Evolutionary conservation across 2,113 vertebrate genomes (phyloP), one percentile per base, ranked within the genome.

Genomic region (Triplophysa tibetana): DNA sequence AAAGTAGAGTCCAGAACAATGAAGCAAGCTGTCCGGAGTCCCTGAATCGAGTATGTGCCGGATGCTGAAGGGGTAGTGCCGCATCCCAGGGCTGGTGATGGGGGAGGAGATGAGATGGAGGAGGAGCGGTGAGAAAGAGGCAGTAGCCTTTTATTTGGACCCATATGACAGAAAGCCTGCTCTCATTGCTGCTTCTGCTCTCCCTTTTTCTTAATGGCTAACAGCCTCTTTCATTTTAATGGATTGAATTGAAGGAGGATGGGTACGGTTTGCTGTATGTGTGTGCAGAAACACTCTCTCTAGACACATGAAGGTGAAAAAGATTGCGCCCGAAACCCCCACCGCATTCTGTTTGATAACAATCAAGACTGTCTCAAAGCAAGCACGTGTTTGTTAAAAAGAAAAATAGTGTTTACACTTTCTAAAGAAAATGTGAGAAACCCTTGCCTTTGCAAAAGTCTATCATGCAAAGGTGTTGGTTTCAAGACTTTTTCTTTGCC

Each of bases 151-250:
- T 82, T 75, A 79, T 86, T 70, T 82, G 82, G 78, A 68, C 74
- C 62, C 56, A 75, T 72, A 77, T 72, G 65, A 84, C 48, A 78
- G 80, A 83, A 74, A 81, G 79, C 83, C 56, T 64, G 43, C 58
- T 26, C 75, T 84, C 45, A 21, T 29, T 54, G 29, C 41, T 14
- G 17, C 19, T 58, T 26, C 61, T 63, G 3, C 52, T 68, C 54
- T 64, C 54, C 64, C 62, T 56, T 58, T 66, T 70, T 81, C 78
- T 66, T 75, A 79, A 75, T 75, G 70, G 77, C 70, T 70, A 79
- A 81, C 81, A 73, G 66, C 52, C 81, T 78, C 78, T 81, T 72
- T 74, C 60, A 58, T 74, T 83, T 74, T 81, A 82, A 84, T 82
- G 77, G 73, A 83, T 67, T 83, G 76, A 58, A 77, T 69, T 45